Base-by-base conservation (phyloP, 2,888 invertebrate species). In the Chalcis sispes region DNA sequence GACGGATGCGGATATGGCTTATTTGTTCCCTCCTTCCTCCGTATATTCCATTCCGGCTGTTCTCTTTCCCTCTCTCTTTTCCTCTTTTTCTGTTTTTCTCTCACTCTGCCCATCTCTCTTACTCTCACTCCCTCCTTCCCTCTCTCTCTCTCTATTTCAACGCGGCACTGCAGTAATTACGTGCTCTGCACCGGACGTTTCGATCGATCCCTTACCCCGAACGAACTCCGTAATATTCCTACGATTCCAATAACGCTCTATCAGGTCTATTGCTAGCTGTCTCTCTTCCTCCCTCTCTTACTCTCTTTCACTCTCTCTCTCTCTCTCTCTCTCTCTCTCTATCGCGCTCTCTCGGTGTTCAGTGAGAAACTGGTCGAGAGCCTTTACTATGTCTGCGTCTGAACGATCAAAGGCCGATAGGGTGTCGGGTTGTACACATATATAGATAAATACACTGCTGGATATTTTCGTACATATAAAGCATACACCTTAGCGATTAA, bases 181-280 rank as follows among this genome's bases (percentile, higher is more conserved):
- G 77, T 62, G 54, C 65, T 69, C 69, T 73, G 73, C 59, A 36
- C 27, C 69, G 65, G 77, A 77, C 77, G 42, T 69, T 69, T 69
- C 56, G 62, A 72, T 77, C 48, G 62, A 40, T 8, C 29, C 56
- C 46, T 32, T 25, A 15, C 2, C 50, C 20, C 23, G n/a, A 20
- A 1, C 15, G 23, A 48, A 8, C 48, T 20, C 40, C 29, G 72
- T 72, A 72, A 72, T 77, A 72, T 72, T 69, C 69, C 58, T 64
- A 46, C 67, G 58, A 77, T 77, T 72, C 69, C 69, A 72, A 77
- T 77, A 72, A 69, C 56, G 59, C 52, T 77, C 72, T 20, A 72
- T 72, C 69, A 20, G 58, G 20, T 50, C n/a, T n/a, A n/a, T n/a
- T n/a, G n/a, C n/a, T n/a, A n/a, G n/a, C n/a, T n/a, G n/a, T 10